phyloP scores from a whole-genome alignment of 2,797 vertebrate species.

The Brachyrhaphis roseni region DNA sequence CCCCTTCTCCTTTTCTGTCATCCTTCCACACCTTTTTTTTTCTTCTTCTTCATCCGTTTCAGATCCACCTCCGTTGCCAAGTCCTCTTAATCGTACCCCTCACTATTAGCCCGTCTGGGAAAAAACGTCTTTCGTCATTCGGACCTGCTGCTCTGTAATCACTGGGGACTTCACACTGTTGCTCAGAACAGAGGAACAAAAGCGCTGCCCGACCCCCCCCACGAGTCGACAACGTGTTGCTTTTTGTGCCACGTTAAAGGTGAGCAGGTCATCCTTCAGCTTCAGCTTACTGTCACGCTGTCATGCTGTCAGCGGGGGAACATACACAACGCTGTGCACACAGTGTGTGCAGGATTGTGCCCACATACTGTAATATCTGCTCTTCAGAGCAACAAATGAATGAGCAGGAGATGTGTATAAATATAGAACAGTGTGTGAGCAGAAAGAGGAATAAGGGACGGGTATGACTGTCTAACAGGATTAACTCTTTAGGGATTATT shows the following conservation, averaged over 20 bases:
- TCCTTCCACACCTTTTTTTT: constrained; percentile 15
- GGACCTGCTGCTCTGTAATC: constrained; percentile 40
- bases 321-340: constrained; percentile 5
- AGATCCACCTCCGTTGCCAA: constrained; percentile 3
- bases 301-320: constrained; percentile 30
- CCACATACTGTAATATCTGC: background rate
- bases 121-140: constrained; percentile 7
- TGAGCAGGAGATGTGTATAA: background rate
- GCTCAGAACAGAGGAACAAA: constrained; percentile 33
- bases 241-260: constrained; percentile 55
- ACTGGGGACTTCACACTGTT: constrained; percentile 45
- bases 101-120: constrained; percentile 24
- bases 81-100: constrained; percentile 36
- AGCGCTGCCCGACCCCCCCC: constrained; percentile 33
- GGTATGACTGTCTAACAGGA: background rate
- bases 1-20: constrained; percentile 20
- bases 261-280: constrained; percentile 58
- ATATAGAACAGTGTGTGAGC: background rate
- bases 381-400: background rate
- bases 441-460: background rate
- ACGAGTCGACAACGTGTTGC: constrained; percentile 33
- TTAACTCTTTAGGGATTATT: background rate
- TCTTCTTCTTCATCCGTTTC: constrained; percentile 16
- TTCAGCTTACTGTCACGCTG: constrained; percentile 30
- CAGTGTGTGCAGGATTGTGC: constrained; percentile 13